These are phyloP conservation scores for Chymomyza fuscimana DNA, from an alignment of 2,888 invertebrate species.

Conservation along the genomic window DNA sequence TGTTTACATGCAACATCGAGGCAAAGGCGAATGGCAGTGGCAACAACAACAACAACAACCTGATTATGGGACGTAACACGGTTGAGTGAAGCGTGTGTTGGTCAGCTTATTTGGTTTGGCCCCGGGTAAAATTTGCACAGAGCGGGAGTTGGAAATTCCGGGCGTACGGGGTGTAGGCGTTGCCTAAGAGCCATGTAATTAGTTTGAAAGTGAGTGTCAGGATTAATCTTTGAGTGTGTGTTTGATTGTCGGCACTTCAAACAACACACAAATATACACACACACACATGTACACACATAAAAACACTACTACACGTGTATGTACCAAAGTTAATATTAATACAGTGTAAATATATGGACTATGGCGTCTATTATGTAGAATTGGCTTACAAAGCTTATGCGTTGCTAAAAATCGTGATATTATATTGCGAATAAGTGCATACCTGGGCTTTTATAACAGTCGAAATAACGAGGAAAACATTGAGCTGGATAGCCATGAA, in stretches of 20 bases:
- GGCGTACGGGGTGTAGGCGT: slow-evolving; percentile 2
- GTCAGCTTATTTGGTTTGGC: slow-evolving; percentile 54
- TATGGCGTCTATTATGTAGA: slow-evolving; percentile 44
- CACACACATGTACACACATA: slow-evolving; percentile 13
- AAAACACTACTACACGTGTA: background rate
- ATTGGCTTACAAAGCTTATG: background rate
- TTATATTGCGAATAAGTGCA: background rate
- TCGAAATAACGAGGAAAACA: too few species aligned
- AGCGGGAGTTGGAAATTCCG: background rate
- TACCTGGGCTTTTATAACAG: too few species aligned
- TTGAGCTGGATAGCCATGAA: background rate
- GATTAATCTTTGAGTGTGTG: slow-evolving; percentile 73
- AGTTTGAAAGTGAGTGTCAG: slow-evolving; percentile 74
- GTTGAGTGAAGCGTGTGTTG: slow-evolving; percentile 22
- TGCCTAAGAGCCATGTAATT: slow-evolving; percentile 74
- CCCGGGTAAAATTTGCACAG: slow-evolving; percentile 31
- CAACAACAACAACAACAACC: slow-evolving; percentile 38
- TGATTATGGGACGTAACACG: slow-evolving; percentile 51
- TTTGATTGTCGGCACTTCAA: slow-evolving; percentile 67
- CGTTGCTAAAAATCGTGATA: background rate
- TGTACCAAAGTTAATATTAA: slow-evolving; percentile 43
- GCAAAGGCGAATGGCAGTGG: background rate
- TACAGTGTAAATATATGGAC: slow-evolving; percentile 55
- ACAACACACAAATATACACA: slow-evolving; percentile 23
- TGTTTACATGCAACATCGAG: slow-evolving; percentile 64